Evolutionary conservation across 2,113 vertebrate species (phyloP).

Genomic region (Limanda limanda): DNA sequence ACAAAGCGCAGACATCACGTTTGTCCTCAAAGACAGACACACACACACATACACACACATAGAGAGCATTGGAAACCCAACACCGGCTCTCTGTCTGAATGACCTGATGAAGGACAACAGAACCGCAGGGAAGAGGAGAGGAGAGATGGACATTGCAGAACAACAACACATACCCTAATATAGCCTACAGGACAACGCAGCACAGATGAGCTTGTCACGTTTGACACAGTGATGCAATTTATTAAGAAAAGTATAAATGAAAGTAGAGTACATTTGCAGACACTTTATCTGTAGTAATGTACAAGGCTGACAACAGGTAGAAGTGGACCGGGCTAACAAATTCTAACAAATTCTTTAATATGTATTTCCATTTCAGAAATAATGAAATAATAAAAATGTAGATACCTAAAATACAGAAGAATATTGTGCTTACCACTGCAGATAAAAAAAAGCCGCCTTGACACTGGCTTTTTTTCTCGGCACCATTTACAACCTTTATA

Average conservation of each 20-base stretch:
- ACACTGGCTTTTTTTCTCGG: conserved; percentile 6
- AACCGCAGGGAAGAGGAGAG: conserved; percentile 68
- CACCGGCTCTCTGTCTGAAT: conserved; percentile 63
- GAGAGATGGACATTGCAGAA: conserved; percentile 35
- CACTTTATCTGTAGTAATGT: neutral
- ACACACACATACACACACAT: neutral
- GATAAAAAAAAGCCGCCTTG: conserved; percentile 11
- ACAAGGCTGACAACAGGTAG: neutral
- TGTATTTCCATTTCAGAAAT: conserved; percentile 14
- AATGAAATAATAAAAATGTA: neutral
- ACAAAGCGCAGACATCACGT: conserved; percentile 35
- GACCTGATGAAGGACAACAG: conserved; percentile 72
- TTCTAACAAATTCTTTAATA: conserved; percentile 14
- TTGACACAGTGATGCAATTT: conserved; percentile 9
- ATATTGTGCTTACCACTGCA: neutral
- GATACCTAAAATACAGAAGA: conserved; percentile 5
- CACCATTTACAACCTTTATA: conserved; percentile 21
- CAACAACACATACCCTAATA: conserved; percentile 50
- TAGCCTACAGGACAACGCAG: conserved; percentile 42
- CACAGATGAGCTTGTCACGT: conserved; percentile 29
- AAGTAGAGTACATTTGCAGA: neutral
- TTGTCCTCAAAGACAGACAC: conserved; percentile 11
- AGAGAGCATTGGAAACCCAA: conserved; percentile 64
- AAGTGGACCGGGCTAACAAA: neutral
- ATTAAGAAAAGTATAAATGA: neutral